Evolutionary conservation across 2,797 vertebrate genomes (phyloP), one percentile per base, ranked within the genome.

Genomic region (Manis javanica): DNA sequence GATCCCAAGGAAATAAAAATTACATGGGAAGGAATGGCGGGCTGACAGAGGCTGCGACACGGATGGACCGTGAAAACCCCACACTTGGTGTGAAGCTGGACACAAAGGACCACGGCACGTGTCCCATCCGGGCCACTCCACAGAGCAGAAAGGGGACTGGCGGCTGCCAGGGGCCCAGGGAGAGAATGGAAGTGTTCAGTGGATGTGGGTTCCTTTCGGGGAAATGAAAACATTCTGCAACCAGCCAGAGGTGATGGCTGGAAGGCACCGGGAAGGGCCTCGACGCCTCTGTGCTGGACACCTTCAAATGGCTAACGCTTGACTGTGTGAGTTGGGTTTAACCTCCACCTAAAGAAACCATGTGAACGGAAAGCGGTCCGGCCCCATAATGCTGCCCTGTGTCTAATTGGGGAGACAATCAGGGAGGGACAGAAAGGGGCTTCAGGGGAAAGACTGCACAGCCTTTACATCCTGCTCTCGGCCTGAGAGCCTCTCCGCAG

Each of bases 171-270:
- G n/a, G 46, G n/a, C 24, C 2, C 5, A 10, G 34, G 39, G 15
- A 26, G 1, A 5, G 0, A 12, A 14, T 0, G 0, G 8, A n/a
- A 78, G 3, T 66, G 3, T 66, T 21, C 7, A 29, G n/a, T 3
- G 31, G 51, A 53, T 9, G 0, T 18, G 3, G 46, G 24, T 53
- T 87, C 24, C 34, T 68, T 34, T 31, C 9, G 9, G 14, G 11
- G n/a, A 11, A 8, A 84, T 5, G 29, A 85, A 71, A 57, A 53
- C 4, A 19, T 78, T 85, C 61, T 83, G 19, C 2, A 59, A 74
- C n/a, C 53, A 59, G 29, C 71, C 0, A 34, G n/a, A 49, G 26
- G 24, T 15, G 23, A 55, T 9, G 1, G 19, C 1, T n/a, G 2
- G 4, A 83, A 2, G 51, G 79, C 2, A 78, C 2, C 4, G 29